phyloP scores from a whole-genome alignment of 2,113 vertebrate genomes.

The Macaca fascicularis region DNA sequence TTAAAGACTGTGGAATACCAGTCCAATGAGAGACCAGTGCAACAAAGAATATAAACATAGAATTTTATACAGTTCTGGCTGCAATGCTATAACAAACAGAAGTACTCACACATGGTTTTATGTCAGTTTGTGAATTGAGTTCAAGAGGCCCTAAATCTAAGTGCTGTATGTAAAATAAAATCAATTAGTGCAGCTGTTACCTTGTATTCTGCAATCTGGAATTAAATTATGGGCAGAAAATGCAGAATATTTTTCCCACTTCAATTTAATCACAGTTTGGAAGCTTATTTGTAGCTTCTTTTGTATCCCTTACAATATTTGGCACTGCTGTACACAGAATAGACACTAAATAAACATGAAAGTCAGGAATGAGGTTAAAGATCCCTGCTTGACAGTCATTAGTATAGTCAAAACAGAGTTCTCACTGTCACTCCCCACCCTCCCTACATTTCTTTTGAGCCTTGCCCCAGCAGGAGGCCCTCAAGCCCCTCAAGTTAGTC shows the following conservation, averaged over 20 bases:
- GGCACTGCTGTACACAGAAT: neutral
- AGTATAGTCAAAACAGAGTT: conserved; percentile 14
- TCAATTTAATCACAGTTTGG: conserved; percentile 53
- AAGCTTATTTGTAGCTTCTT: conserved; percentile 28
- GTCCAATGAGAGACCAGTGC: neutral
- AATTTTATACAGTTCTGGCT: conserved; percentile 45
- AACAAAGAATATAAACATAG: conserved; percentile 44
- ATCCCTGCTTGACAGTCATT: neutral
- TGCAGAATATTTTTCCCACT: conserved; percentile 30
- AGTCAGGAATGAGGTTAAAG: neutral
- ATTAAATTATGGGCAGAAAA: conserved; percentile 41
- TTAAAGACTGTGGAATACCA: conserved; percentile 31
- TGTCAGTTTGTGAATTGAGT: conserved; percentile 57
- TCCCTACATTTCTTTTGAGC: neutral
- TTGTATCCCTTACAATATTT: conserved; percentile 5
- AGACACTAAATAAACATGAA: neutral
- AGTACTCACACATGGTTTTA: conserved; percentile 41
- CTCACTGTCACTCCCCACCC: neutral
- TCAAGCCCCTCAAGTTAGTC: neutral
- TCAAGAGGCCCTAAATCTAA: conserved; percentile 56
- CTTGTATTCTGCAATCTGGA: conserved; percentile 54
- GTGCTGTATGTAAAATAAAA: conserved; percentile 58
- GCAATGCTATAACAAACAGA: conserved; percentile 27
- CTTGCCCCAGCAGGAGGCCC: neutral
- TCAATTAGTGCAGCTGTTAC: conserved; percentile 59